Conservation (phyloP, 53 echinoderm and acorn worm genomes). For the Zoroaster sp. region DNA sequence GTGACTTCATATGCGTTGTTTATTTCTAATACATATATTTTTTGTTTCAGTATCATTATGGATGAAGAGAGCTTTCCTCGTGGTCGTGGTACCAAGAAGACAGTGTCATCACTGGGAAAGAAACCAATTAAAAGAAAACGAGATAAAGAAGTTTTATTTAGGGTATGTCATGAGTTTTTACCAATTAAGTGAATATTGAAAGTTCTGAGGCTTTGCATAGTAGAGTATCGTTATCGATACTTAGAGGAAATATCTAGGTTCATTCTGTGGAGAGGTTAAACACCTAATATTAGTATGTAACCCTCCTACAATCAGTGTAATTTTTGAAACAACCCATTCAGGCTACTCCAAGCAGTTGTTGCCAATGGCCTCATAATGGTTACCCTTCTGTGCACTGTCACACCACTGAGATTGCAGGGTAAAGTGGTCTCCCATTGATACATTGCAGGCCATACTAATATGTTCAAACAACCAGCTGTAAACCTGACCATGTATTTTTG, state of each 20-base stretch:
- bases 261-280: neutral
- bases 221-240: neutral
- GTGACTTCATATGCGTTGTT: neutral
- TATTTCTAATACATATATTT: neutral
- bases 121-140: slow-evolving; percentile 25
- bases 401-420: too few relatives aligned
- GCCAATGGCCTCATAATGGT: too few relatives aligned
- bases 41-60: neutral
- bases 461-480: too few relatives aligned
- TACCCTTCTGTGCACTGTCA: too few relatives aligned
- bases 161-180: neutral
- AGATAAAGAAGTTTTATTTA: slow-evolving; percentile 10
- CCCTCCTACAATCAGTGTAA: neutral
- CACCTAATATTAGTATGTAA: neutral
- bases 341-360: neutral
- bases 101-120: neutral
- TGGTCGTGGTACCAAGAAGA: slow-evolving; percentile 19
- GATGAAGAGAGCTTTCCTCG: slow-evolving; percentile 46
- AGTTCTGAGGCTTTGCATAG: neutral
- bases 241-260: neutral
- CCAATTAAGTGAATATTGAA: neutral
- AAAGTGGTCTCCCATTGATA: too few relatives aligned
- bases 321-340: neutral
- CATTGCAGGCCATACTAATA: too few relatives aligned
- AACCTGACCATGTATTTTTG: too few relatives aligned